Base-by-base conservation (phyloP, 2,888 invertebrate species). In the Halictus quadricinctus region DNA sequence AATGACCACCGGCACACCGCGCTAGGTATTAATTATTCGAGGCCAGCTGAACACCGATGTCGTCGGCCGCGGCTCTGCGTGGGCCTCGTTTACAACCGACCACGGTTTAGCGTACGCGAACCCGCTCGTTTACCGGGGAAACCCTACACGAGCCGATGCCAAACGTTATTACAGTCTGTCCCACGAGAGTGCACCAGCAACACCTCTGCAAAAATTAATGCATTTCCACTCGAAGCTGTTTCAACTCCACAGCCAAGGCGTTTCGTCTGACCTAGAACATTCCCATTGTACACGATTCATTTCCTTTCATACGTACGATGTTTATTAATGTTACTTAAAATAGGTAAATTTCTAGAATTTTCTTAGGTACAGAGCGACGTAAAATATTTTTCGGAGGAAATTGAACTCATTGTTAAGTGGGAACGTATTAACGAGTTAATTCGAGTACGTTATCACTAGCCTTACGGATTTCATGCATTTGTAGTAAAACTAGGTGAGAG, bases 21-120 rank as follows among this genome's bases (percentile, higher is more conserved):
- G 86, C 86, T 25, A 86, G 81, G 84, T 90, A 91, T 91, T 90
- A 91, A 91, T 91, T 91, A 91, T 91, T 86, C 85, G 82, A 74
- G 54, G 60, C 70, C 83, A 76, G 76, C 76, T 79, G 81, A 81
- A 87, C 83, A 87, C 86, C 78, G 84, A 77, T 84, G 81, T 69
- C 69, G 69, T 69, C 41, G 69, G 41, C 8, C 69, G 41, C 41
- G 41, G 21, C 21, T 69, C 21, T 21, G 66, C 66, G 21, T 21
- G 66, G 66, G 18, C 66, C 66, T 29, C 66, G 66, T 66, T 66
- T 66, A 66, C 36, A 66, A 29, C 36, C 66, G 25, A 25, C 25
- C 36, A 18, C 66, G 66, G 18, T 66, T 66, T 36, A 18, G 41
- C 41, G 36, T 41, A 36, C 41, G 41, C 69, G n/a, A 69, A 69